Evolutionary conservation across 2,888 invertebrate species (phyloP).

Genomic region (Rhingia rostrata): DNA sequence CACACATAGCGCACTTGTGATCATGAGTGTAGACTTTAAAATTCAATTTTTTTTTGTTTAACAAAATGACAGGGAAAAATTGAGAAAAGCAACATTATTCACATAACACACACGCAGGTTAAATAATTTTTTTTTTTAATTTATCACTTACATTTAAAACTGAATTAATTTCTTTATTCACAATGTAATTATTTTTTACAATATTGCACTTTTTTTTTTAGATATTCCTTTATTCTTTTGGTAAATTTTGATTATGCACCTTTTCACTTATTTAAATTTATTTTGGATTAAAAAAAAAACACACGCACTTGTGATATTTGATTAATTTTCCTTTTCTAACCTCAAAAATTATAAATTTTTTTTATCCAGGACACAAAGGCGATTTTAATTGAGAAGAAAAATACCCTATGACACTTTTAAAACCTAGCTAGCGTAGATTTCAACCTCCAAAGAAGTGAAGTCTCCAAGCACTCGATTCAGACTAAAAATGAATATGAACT

Average conservation of each 20-base stretch:
- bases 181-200: conserved; percentile 26
- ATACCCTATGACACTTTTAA: conserved; percentile 38
- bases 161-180: conserved; percentile 26
- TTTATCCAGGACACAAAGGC: conserved; percentile 33
- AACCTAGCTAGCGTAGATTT: conserved; percentile 81
- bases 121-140: conserved; percentile 22
- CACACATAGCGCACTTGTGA: conserved; percentile 43
- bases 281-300: conserved; percentile 17
- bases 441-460: conserved; percentile 82
- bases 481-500: conserved; percentile 75
- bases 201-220: conserved; percentile 42
- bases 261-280: conserved; percentile 28
- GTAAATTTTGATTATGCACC: conserved; percentile 19
- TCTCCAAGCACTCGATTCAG: conserved; percentile 81
- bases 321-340: conserved; percentile 17
- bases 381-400: conserved; percentile 7
- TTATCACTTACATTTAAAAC: conserved; percentile 64
- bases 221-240: conserved; percentile 33
- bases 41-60: conserved; percentile 9
- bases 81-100: conserved; percentile 47
- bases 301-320: conserved; percentile 44
- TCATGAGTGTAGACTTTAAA: conserved; percentile 37
- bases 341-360: conserved; percentile 28
- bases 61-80: conserved; percentile 34
- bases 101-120: conserved; percentile 51